phyloP scores from a whole-genome alignment of 2,797 vertebrate species.

The Pangasius macronema region DNA sequence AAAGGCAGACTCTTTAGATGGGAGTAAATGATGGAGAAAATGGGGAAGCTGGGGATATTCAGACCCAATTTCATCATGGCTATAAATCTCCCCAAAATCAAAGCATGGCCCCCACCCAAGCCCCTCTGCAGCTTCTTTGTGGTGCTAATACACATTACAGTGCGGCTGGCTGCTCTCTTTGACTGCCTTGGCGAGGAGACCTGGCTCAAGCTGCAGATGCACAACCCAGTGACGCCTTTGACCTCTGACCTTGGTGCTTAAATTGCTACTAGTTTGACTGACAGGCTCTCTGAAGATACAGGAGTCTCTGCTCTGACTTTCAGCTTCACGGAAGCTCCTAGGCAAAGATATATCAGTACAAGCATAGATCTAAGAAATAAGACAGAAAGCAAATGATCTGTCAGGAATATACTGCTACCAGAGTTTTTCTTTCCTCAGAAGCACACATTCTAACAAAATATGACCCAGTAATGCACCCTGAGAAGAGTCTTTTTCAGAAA shows the following conservation, averaged over 20 bases:
- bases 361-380: slow-evolving; percentile 11
- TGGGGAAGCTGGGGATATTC: slow-evolving; percentile 78
- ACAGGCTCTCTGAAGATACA: slow-evolving; percentile 40
- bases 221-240: slow-evolving; percentile 78
- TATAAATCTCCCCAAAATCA: slow-evolving; percentile 97
- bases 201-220: slow-evolving; percentile 87
- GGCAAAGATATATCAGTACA: slow-evolving; percentile 42
- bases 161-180: slow-evolving; percentile 92
- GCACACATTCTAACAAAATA: slow-evolving; percentile 6
- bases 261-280: slow-evolving; percentile 60
- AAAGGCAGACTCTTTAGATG: slow-evolving; percentile 81
- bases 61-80: slow-evolving; percentile 86
- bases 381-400: not conserved
- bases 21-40: slow-evolving; percentile 85
- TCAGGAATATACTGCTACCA: slow-evolving; percentile 9
- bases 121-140: slow-evolving; percentile 76
- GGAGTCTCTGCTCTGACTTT: slow-evolving; percentile 59
- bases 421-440: not conserved
- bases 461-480: slow-evolving; percentile 18
- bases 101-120: slow-evolving; percentile 74
- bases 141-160: slow-evolving; percentile 95
- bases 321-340: slow-evolving; percentile 51
- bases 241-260: slow-evolving; percentile 79
- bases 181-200: slow-evolving; percentile 74
- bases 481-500: slow-evolving; percentile 51